Percentiles rank a stretch among this genome's conserved stretches.
phyloP scores from a whole-genome alignment of 2,113 vertebrate genomes.

The Leptosomus discolor region DNA sequence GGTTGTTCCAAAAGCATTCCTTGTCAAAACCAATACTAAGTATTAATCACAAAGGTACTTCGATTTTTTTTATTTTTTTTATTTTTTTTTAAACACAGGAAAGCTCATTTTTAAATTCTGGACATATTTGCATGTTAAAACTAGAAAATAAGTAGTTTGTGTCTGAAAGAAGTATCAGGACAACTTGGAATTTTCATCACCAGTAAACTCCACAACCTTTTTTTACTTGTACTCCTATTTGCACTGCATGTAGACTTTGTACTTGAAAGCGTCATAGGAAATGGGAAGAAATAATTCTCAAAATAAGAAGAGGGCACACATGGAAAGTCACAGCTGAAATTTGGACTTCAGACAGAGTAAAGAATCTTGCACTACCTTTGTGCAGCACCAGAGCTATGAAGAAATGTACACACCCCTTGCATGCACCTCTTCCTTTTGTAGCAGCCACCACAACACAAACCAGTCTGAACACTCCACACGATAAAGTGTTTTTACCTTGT shows the following conservation, averaged over 20 bases:
- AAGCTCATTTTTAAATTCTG: not conserved
- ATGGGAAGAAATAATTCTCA: not conserved
- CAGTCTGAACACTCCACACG: fast-evolving
- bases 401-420: not conserved
- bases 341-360: not conserved
- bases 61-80: not conserved
- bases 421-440: not conserved
- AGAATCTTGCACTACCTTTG: not conserved
- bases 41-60: too few relatives aligned
- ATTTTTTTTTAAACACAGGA: not conserved
- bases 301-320: not conserved
- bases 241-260: not conserved
- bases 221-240: not conserved
- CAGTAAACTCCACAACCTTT: not conserved
- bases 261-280: not conserved
- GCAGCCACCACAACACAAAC: fast-evolving
- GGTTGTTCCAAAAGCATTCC: not conserved
- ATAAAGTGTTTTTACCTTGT: not conserved
- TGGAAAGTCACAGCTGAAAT: not conserved
- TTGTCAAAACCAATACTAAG: not conserved
- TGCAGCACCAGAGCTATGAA: not conserved
- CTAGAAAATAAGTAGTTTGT: not conserved
- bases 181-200: not conserved
- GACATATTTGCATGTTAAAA: not conserved
- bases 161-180: not conserved